Percentiles rank a stretch among this genome's conserved stretches.
Evolutionary conservation across 2,888 invertebrate genomes (phyloP).

Genomic region (Neoascia interrupta): DNA sequence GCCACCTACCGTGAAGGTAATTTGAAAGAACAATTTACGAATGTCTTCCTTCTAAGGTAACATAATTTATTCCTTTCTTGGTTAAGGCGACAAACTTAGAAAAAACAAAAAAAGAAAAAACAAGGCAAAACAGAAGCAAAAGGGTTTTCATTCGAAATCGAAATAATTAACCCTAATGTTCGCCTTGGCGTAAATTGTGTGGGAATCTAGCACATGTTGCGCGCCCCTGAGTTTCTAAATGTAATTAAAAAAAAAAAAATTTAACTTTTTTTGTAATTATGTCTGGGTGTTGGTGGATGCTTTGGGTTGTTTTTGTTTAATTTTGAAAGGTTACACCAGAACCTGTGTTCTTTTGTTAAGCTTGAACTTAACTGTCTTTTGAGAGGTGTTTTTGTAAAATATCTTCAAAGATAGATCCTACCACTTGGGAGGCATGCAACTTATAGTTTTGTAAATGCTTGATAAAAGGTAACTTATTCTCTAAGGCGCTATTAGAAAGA

Average conservation of each 20-base stretch:
- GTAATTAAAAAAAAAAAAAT: conserved; percentile 54
- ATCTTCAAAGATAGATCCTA: too few relatives aligned
- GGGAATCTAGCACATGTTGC: conserved; percentile 56
- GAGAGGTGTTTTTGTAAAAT: too few relatives aligned
- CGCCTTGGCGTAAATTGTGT: conserved; percentile 62
- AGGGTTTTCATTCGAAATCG: conserved; percentile 47
- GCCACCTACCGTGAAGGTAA: conserved; percentile 58
- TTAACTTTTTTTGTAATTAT: conserved; percentile 42
- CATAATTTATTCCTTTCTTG: conserved; percentile 14
- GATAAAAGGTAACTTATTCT: too few relatives aligned
- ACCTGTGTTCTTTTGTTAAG: too few relatives aligned
- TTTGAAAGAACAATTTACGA: conserved; percentile 27
- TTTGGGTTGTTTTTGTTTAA: not conserved
- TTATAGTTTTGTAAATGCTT: too few relatives aligned
- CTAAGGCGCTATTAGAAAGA: too few relatives aligned
- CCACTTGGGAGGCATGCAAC: too few relatives aligned
- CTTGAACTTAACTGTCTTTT: too few relatives aligned
- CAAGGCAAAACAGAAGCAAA: conserved; percentile 46
- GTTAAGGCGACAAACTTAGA: conserved; percentile 16
- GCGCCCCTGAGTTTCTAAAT: conserved; percentile 16
- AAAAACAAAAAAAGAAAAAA: conserved; percentile 20
- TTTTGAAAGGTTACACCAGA: too few relatives aligned
- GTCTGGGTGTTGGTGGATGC: not conserved
- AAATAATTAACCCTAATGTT: conserved; percentile 66
- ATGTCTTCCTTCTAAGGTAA: not conserved